Base-by-base conservation (phyloP, 2,113 vertebrate species). In the Epinephelus moara region DNA sequence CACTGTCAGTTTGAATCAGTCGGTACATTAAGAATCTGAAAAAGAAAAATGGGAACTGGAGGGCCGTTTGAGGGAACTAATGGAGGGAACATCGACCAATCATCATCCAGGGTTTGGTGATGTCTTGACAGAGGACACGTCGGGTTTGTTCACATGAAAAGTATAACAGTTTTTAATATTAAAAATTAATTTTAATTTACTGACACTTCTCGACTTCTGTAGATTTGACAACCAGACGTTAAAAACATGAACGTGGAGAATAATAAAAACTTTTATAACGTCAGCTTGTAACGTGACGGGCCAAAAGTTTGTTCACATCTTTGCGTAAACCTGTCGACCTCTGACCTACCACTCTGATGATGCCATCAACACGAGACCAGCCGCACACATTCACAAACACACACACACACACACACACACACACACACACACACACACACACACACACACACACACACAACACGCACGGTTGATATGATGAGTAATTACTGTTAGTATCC, bases 341-440 rank as follows among this genome's bases (percentile, higher is more conserved):
- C 25, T 59, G 70, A 59, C 27, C 71, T 4, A 5, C 10, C 3
- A 33, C 42, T 64, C 59, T 10, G 18, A 25, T 50, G 23, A 63
- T 3, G 13, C n/a, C 61, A 21, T 21, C 33, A 40, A 21, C 42
- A 49, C 42, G 3, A 37, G 33, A 37, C 33, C 42, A 45, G 9
- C 8, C 0, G 9, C 42, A 45, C 42, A 45, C 42, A 45, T 8
- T 9, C 42, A 45, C 42, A 45, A 10, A 45, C 42, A 47, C 17
- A 70, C 25, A 30, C 1, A 25, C 63, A 66, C n/a, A 49, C n/a
- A 17, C 6, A 40, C 6, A 75, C 70, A 82, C 42, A 80, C 23
- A 66, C 74, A 86, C 87, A 66, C 74, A 86, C 87, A 74, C 27
- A 75, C 70, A 81, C 49, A 82, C 23, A 62, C 74, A 86, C 87